Evolutionary conservation across 2,888 invertebrate species (phyloP).

Genomic region (Cephus pulcher): DNA sequence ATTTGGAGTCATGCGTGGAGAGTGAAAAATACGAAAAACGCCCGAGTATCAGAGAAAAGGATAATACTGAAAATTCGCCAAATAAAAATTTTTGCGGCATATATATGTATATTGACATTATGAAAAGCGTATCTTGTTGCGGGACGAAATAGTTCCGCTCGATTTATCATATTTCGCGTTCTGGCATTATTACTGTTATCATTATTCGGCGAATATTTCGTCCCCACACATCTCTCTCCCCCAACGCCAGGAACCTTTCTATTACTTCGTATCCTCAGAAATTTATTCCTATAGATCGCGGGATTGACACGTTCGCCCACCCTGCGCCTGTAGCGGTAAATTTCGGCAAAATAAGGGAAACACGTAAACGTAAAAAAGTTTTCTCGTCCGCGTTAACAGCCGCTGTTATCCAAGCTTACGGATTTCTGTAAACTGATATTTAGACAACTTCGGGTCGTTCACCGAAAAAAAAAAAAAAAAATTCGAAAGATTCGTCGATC

Average conservation of each 20-base stretch:
- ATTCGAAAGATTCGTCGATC: background rate
- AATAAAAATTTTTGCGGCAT: background rate
- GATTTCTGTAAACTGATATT: background rate
- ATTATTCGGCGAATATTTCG: background rate
- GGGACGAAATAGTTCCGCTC: background rate
- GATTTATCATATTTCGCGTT: background rate
- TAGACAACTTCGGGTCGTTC: background rate
- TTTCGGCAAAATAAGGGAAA: background rate
- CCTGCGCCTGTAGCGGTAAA: background rate
- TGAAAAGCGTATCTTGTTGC: background rate
- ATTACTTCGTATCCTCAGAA: background rate
- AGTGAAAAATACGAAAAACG: background rate
- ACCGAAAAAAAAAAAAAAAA: background rate
- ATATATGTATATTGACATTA: background rate
- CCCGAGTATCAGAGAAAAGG: background rate
- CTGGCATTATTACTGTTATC: background rate
- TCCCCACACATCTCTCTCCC: background rate
- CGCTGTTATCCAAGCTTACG: background rate
- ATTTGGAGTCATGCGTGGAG: background rate
- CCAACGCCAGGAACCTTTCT: background rate
- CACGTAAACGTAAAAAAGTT: background rate
- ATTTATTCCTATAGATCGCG: background rate
- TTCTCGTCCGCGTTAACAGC: background rate
- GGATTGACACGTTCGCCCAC: background rate
- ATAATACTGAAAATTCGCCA: background rate